These are phyloP conservation scores for human DNA, from an alignment of 2,113 vertebrate species.

Conservation along the genomic window GRCh38 chr2:241817001-241817500, in stretches of 20 bases:
- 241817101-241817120: too few relatives aligned
- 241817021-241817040: background rate
- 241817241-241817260: background rate
- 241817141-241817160: too few relatives aligned
- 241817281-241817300: too few relatives aligned
- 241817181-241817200: too few relatives aligned
- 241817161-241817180: too few relatives aligned
- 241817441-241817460: background rate
- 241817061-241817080: rapidly evolving
- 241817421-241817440: background rate
- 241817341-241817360: too few relatives aligned
- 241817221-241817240: too few relatives aligned
- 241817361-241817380: too few relatives aligned
- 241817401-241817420: rapidly evolving
- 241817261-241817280: background rate
- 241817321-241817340: background rate
- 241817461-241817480: too few relatives aligned
- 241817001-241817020: rapidly evolving
- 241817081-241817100: rapidly evolving
- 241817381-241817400: background rate
- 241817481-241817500: background rate
- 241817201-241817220: too few relatives aligned
- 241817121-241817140: too few relatives aligned
- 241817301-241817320: background rate
- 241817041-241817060: background rate